Base-by-base conservation (phyloP, 1,140 invertebrate genomes). In the Brevipalpus yothersi region DNA sequence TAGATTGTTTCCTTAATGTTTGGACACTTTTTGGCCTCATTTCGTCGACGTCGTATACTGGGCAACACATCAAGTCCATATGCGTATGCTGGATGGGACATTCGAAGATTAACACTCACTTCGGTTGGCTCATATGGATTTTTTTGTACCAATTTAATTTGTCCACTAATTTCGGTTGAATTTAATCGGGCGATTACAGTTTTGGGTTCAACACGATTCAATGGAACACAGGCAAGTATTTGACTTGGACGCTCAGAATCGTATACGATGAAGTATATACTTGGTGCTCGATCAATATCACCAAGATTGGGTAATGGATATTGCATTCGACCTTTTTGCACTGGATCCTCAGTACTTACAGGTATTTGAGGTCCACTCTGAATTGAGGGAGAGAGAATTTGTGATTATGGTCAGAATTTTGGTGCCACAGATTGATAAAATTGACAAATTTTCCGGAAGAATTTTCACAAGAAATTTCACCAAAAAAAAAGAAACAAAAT, bases 261-360 rank as follows among this genome's bases (percentile, higher is more conserved):
- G 67, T 82, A 88, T n/a, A 93, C 73, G 12, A 88, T 85, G 39
- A 92, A 72, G 69, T 87, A 91, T 9, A 90, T 71, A 55, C 85
- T 63, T 11, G 77, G 67, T 77, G 80, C 13, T 77, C 79, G 65
- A 79, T 66, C 63, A 12, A 66, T 19, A 9, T 58, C 31, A 17
- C 53, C 58, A 11, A 58, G 21, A 5, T 43, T 60, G 5, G 12
- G 17, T 9, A 64, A 42, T 9, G 49, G 53, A 13, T 62, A 51
- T 51, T 60, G 62, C 7, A 62, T 64, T 15, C 64, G 58, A 39
- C 65, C 63, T 41, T 58, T 62, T n/a, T 61, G 53, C 4, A 53
- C 31, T 45, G 54, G 54, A 4, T 58, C 58, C 40, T 64, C 64
- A 13, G 63, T 56, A n/a, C 63, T 62, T 2, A 65, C 64, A n/a